A percentile compares a stretch with the other conserved stretches of the same genome.
phyloP scores from a whole-genome alignment of 2,113 vertebrate species.

The Orycteropus afer region DNA sequence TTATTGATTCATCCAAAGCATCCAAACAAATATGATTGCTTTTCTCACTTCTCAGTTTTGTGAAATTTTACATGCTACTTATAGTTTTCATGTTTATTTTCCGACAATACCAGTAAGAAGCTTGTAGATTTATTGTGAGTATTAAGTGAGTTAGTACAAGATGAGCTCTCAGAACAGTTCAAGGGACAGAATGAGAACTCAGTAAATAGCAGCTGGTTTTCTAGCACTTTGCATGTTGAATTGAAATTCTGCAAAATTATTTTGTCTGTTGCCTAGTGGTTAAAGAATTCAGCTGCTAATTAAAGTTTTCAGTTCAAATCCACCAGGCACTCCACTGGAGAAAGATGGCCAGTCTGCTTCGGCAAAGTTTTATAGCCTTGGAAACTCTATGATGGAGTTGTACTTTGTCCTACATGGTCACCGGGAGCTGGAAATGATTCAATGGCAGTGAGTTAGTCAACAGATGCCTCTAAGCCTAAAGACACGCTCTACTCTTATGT shows the following conservation, averaged over 20 bases:
- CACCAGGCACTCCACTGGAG: no score
- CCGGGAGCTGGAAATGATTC: no score
- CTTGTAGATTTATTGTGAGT: neutral
- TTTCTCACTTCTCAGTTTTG: neutral
- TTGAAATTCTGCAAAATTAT: neutral
- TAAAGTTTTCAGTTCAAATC: no score
- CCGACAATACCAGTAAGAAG: neutral
- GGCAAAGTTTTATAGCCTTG: no score
- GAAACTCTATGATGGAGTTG: no score
- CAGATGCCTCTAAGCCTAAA: neutral
- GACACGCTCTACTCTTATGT: neutral
- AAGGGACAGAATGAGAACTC: neutral
- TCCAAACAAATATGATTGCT: neutral
- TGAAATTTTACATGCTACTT: slow-evolving; percentile 19
- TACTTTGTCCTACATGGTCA: no score
- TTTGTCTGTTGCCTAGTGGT: no score
- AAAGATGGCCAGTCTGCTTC: no score
- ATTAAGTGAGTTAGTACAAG: neutral
- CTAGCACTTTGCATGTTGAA: neutral
- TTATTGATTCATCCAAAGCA: neutral
- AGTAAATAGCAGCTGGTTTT: neutral
- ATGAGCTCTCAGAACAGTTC: neutral
- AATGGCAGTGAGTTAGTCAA: no score
- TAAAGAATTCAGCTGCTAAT: no score
- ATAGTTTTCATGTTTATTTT: neutral